Conservation (phyloP, 2,888 invertebrate genomes). For the Eristalis arbustorum region DNA sequence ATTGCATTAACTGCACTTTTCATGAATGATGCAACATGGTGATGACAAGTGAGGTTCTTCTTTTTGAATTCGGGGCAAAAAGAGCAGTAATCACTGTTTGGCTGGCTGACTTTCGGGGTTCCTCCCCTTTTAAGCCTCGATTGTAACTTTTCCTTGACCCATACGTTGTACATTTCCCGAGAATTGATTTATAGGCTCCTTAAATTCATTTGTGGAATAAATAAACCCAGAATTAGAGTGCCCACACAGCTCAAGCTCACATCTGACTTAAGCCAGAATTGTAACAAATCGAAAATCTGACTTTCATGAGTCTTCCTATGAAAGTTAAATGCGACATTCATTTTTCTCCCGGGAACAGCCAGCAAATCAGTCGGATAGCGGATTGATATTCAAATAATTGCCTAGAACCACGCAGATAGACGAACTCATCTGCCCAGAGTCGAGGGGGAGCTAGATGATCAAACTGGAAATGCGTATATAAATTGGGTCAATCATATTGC, state of each 20-base stretch:
- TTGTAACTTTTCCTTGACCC: too few relatives aligned
- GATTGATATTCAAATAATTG: conserved; percentile 32
- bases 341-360: not conserved
- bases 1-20: too few relatives aligned
- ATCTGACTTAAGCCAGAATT: not conserved
- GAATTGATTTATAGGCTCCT: not conserved
- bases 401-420: not conserved
- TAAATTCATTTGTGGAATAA: not conserved
- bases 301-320: not conserved
- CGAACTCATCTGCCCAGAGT: too few relatives aligned
- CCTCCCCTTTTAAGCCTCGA: too few relatives aligned
- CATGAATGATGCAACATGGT: too few relatives aligned
- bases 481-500: conserved; percentile 27
- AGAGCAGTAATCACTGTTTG: too few relatives aligned
- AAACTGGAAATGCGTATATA: conserved; percentile 17
- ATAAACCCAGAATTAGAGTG: too few relatives aligned
- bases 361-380: conserved; percentile 18
- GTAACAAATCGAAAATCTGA: conserved; percentile 2
- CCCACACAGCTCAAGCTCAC: not conserved
- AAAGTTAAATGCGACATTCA: not conserved
- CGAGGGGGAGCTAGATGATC: not conserved
- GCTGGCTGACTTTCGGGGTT: too few relatives aligned
- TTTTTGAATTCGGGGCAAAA: too few relatives aligned
- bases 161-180: not conserved
- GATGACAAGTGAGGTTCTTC: too few relatives aligned